Conservation (phyloP, 2,113 vertebrate species). For the Megaleporinus macrocephalus region DNA sequence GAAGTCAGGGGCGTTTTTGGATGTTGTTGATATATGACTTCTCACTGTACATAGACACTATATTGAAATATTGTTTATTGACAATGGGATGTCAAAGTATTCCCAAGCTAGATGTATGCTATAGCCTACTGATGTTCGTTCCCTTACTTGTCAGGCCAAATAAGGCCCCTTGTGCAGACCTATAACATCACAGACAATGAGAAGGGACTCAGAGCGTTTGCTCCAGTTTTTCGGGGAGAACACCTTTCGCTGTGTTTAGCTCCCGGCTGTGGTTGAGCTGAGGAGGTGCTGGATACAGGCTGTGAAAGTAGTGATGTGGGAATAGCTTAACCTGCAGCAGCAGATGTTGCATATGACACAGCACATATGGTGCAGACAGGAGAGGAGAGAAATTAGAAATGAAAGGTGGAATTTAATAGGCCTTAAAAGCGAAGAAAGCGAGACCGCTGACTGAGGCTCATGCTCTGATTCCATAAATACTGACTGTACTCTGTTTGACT, state of each 20-base stretch:
- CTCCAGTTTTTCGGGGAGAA: not conserved
- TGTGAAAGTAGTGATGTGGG: constrained; percentile 15
- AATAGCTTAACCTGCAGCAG: constrained; percentile 8
- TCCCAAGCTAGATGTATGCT: too few relatives aligned
- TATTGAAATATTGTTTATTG: too few relatives aligned
- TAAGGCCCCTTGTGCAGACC: too few relatives aligned
- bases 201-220: not conserved
- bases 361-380: constrained; percentile 19
- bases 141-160: too few relatives aligned
- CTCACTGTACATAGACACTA: too few relatives aligned
- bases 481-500: too few relatives aligned
- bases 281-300: not conserved
- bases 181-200: not conserved
- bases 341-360: constrained; percentile 26
- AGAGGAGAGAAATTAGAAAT: not conserved
- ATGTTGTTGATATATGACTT: too few relatives aligned
- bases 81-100: too few relatives aligned
- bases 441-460: not conserved
- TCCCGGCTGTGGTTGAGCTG: not conserved
- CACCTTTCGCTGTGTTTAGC: constrained; percentile 13
- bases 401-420: not conserved
- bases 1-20: too few relatives aligned
- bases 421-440: not conserved
- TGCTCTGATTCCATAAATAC: not conserved
- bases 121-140: too few relatives aligned